Evolutionary conservation across 64 coral and sea anemone genomes (phyloP).

Genomic region (Montipora cactus): DNA sequence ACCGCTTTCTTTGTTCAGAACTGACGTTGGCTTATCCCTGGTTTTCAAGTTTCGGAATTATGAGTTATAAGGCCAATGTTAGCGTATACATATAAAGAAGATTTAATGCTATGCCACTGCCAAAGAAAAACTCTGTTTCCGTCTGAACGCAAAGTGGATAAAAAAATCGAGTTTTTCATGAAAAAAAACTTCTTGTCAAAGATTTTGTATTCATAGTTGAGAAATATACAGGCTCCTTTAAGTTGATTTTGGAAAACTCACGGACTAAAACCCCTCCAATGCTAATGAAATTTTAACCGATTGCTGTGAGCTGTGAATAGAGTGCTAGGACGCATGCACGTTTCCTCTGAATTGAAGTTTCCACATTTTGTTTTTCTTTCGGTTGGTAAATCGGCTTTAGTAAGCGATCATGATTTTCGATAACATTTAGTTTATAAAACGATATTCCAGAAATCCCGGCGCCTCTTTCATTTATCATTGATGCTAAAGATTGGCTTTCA

Average conservation of each 20-base stretch:
- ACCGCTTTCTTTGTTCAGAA: slow-evolving; percentile 5
- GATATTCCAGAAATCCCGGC: not conserved
- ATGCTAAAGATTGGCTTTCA: not conserved
- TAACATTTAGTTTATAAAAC: slow-evolving; percentile 1
- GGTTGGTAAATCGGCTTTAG: not conserved
- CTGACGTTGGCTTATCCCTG: slow-evolving; percentile 44
- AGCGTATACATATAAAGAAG: not conserved
- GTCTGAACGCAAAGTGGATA: too few species aligned
- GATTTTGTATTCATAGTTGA: too few species aligned
- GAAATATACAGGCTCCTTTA: too few species aligned
- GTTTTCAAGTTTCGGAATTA: slow-evolving; percentile 30
- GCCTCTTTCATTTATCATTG: not conserved
- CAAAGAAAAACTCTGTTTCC: not conserved
- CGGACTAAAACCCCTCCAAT: too few species aligned
- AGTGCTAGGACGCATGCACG: too few species aligned
- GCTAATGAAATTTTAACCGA: too few species aligned
- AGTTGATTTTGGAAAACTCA: too few species aligned
- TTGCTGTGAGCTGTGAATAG: too few species aligned
- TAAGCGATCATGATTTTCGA: not conserved
- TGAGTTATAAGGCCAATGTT: slow-evolving; percentile 8
- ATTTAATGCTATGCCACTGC: not conserved
- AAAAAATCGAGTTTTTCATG: too few species aligned
- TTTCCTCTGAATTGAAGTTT: too few species aligned
- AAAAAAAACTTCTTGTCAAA: too few species aligned
- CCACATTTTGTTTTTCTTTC: not conserved